Percentiles rank a stretch among this genome's conserved stretches.
Conservation (phyloP, 2,113 vertebrate genomes). For the Malurus elegans region DNA sequence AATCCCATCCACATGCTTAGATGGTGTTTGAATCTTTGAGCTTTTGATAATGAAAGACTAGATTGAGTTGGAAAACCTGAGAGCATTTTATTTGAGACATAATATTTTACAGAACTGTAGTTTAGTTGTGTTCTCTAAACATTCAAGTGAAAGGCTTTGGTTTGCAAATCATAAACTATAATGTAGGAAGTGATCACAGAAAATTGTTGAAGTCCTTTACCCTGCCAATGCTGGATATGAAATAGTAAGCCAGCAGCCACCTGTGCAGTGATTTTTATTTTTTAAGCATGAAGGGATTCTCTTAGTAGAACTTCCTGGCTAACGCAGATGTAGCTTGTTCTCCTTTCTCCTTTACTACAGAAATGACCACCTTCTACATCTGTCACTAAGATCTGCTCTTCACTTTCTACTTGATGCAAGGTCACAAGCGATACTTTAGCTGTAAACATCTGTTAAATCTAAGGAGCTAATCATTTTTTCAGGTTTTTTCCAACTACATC, state of each 20-base stretch:
- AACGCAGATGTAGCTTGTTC: not conserved
- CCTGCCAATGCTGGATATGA: not conserved
- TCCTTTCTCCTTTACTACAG: not conserved
- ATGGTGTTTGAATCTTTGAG: not conserved
- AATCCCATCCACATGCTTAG: not conserved
- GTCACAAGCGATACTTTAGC: not conserved
- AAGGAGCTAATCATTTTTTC: not conserved
- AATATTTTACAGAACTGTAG: not conserved
- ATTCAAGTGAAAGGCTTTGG: not conserved
- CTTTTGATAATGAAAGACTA: not conserved
- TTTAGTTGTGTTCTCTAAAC: not conserved
- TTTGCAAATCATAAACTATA: not conserved
- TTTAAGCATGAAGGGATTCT: not conserved
- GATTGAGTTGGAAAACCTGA: not conserved
- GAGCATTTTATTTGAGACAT: not conserved
- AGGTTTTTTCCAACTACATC: not conserved
- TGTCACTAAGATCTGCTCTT: not conserved
- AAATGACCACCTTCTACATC: not conserved
- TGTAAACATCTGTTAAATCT: not conserved
- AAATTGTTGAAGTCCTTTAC: not conserved
- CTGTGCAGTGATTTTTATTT: not conserved
- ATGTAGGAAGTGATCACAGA: not conserved
- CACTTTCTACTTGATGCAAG: not conserved
- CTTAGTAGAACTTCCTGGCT: not conserved
- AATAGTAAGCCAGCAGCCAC: not conserved